These are phyloP conservation scores for Chloroclystis v-ata DNA, from an alignment of 2,888 invertebrate genomes.

Conservation along the genomic window DNA sequence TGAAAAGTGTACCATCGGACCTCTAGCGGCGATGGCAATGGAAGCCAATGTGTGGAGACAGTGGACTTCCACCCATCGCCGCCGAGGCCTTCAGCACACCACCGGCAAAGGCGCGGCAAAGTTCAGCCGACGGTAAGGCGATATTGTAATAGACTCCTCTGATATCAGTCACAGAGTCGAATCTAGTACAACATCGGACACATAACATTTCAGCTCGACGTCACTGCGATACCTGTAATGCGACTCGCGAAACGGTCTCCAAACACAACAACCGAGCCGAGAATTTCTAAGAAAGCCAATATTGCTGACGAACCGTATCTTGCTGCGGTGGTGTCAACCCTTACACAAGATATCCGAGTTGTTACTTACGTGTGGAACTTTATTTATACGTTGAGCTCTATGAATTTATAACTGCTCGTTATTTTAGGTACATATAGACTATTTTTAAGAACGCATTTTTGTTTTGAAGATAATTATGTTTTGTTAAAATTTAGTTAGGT, in stretches of 20 bases:
- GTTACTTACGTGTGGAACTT: background rate
- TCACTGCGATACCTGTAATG: constrained; percentile 40
- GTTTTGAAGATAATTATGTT: too few species aligned
- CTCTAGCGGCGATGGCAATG: constrained; percentile 58
- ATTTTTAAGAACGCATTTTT: too few species aligned
- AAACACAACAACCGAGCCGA: constrained; percentile 4
- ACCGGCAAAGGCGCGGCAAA: constrained; percentile 38
- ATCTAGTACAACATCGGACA: constrained; percentile 56
- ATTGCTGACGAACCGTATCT: background rate
- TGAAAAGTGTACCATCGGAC: constrained; percentile 59
- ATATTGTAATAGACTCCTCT: constrained; percentile 59
- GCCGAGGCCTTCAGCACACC: constrained; percentile 56
- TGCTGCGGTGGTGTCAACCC: background rate
- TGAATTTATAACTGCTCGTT: too few species aligned
- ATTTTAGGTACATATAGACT: background rate
- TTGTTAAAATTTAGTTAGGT: too few species aligned
- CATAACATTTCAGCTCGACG: constrained; percentile 31
- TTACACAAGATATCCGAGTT: background rate
- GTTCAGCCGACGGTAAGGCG: constrained; percentile 44
- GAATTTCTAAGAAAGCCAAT: background rate
- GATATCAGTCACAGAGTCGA: constrained; percentile 55
- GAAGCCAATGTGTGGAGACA: constrained; percentile 70
- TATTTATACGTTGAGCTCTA: too few species aligned
- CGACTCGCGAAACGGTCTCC: constrained; percentile 33
- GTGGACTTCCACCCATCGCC: constrained; percentile 73